Evolutionary conservation across 2,888 invertebrate genomes (phyloP).

Genomic region (Metopia argyrocephala): DNA sequence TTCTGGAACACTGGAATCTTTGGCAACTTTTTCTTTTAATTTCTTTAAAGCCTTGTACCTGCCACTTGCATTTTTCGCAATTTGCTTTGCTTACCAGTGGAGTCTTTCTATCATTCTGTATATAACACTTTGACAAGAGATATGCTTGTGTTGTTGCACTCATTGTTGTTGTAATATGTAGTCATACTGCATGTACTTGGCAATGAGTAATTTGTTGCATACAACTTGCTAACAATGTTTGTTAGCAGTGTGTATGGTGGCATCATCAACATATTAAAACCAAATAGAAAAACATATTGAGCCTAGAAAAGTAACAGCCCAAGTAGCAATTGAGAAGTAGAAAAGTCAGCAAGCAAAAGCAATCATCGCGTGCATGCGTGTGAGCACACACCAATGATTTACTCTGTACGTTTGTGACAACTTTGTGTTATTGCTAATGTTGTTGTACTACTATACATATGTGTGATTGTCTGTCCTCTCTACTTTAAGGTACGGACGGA

Average conservation of each 20-base stretch:
- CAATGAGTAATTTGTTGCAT: conserved; percentile 62
- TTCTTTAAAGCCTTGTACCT: neutral
- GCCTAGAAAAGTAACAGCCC: conserved; percentile 15
- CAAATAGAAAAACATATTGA: neutral
- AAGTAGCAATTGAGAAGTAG: neutral
- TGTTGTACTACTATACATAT: neutral
- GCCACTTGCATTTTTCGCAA: neutral
- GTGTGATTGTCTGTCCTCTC: conserved; percentile 6
- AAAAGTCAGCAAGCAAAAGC: neutral
- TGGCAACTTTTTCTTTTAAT: conserved; percentile 26
- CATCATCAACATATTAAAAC: neutral
- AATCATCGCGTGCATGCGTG: conserved; percentile 59
- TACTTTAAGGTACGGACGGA: neutral
- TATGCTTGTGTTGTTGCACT: neutral
- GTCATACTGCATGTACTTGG: conserved; percentile 43
- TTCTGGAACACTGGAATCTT: conserved; percentile 38
- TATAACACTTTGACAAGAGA: neutral
- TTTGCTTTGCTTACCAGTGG: neutral
- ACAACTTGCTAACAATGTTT: conserved; percentile 57
- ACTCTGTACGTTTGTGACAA: conserved; percentile 55
- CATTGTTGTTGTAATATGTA: conserved; percentile 22
- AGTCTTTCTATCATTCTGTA: too few species aligned
- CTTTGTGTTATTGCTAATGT: too few species aligned
- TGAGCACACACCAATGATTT: conserved; percentile 61
- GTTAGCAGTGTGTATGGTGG: neutral